phyloP scores from a whole-genome alignment of 2,797 vertebrate species.

The Chlorospingus semifuscus region DNA sequence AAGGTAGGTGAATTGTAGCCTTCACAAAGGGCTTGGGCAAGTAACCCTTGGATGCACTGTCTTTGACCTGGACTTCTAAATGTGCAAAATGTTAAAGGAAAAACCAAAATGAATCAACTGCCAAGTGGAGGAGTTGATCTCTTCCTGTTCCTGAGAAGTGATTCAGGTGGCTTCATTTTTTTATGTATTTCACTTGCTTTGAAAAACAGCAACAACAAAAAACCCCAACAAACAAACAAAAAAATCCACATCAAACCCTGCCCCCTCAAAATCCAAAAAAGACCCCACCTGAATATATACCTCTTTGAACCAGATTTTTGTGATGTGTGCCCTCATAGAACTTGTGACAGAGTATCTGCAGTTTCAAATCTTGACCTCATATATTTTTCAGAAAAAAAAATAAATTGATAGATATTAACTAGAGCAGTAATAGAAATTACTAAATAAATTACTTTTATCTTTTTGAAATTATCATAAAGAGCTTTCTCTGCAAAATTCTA shows the following conservation, averaged over 20 bases:
- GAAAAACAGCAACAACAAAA: background rate
- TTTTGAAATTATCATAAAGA: background rate
- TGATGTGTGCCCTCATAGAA: background rate
- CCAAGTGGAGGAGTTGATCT: background rate
- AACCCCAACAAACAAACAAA: background rate
- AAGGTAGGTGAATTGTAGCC: background rate
- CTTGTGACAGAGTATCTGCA: background rate
- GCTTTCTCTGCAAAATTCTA: background rate
- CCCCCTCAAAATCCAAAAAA: background rate
- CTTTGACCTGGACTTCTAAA: background rate
- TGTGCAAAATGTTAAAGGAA: rapidly evolving
- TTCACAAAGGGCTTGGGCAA: background rate
- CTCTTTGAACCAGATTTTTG: background rate
- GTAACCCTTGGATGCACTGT: background rate
- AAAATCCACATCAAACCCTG: too few relatives aligned
- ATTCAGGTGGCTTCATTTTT: background rate
- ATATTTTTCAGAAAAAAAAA: background rate
- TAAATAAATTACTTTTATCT: background rate
- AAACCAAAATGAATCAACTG: background rate
- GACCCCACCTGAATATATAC: rapidly evolving
- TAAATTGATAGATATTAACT: background rate
- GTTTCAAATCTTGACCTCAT: background rate
- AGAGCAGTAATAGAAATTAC: background rate
- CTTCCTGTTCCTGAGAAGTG: background rate
- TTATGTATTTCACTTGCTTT: background rate